These are phyloP conservation scores for Strigamia crassipes DNA, from an alignment of 2,888 invertebrate genomes.

Conservation along the genomic window DNA sequence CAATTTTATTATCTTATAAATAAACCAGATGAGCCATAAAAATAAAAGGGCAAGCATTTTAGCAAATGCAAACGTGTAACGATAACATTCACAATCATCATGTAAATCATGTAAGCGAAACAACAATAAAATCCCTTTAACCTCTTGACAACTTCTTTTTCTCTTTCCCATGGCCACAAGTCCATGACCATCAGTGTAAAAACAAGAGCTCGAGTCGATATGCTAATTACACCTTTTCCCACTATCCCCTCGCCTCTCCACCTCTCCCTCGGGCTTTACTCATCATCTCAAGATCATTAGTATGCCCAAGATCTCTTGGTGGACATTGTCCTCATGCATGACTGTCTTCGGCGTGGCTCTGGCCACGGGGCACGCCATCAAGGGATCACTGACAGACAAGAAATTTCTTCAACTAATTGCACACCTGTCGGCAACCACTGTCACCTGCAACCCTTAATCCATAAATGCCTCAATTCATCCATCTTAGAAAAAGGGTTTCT, in stretches of 20 bases:
- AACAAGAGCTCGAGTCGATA: conserved; percentile 28
- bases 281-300: conserved; percentile 26
- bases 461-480: not conserved
- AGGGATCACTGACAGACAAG: conserved; percentile 19
- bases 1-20: not conserved
- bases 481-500: not conserved
- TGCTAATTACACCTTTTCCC: conserved; percentile 31
- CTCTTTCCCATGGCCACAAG: conserved; percentile 9
- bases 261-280: conserved; percentile 6
- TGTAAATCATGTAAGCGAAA: not conserved
- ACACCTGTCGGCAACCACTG: conserved; percentile 29
- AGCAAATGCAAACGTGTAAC: not conserved
- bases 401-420: conserved; percentile 36
- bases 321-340: conserved; percentile 34
- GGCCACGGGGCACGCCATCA: conserved; percentile 18
- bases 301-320: conserved; percentile 24
- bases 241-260: conserved; percentile 8
- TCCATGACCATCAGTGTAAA: conserved; percentile 12
- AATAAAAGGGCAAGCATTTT: not conserved
- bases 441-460: conserved; percentile 31
- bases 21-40: not conserved
- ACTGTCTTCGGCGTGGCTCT: conserved; percentile 29
- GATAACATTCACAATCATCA: not conserved
- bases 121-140: conserved; percentile 13
- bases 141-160: conserved; percentile 14